Conservation (phyloP, 2,797 vertebrate genomes). For the Gambelia wislizenii region DNA sequence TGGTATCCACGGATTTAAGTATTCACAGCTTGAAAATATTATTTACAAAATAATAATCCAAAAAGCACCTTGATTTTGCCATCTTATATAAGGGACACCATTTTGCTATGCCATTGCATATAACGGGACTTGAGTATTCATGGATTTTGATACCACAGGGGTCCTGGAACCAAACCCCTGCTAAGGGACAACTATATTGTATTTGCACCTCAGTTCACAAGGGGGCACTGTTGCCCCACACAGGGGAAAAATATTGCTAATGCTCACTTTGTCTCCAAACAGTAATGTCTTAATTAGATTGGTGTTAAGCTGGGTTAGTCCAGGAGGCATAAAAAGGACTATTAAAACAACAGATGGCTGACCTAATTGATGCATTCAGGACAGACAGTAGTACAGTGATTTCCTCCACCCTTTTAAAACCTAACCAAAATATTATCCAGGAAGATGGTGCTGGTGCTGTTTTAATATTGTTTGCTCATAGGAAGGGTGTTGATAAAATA, state of each 20-base stretch:
- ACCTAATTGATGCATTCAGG: neutral
- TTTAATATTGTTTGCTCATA: neutral
- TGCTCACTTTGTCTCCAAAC: neutral
- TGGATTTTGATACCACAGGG: too few species aligned
- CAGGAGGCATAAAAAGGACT: neutral
- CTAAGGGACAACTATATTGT: too few species aligned
- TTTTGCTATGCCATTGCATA: too few species aligned
- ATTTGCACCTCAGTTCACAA: neutral
- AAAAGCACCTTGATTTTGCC: too few species aligned
- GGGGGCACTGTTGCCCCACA: neutral
- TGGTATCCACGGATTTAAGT: too few species aligned
- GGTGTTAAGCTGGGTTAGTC: neutral
- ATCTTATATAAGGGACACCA: too few species aligned
- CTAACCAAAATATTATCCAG: neutral
- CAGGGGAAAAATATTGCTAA: fast-evolving
- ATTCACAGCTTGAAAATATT: too few species aligned
- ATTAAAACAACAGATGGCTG: neutral
- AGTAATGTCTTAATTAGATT: neutral
- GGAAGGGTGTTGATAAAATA: neutral
- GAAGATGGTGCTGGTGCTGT: neutral
- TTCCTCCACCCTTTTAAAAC: neutral
- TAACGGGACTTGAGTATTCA: too few species aligned
- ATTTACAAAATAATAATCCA: too few species aligned
- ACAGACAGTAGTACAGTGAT: neutral
- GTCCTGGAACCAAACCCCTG: too few species aligned